Percentiles rank a stretch among this genome's conserved stretches.
phyloP scores from a whole-genome alignment of 2,888 invertebrate genomes.

The Lamproptera curius region DNA sequence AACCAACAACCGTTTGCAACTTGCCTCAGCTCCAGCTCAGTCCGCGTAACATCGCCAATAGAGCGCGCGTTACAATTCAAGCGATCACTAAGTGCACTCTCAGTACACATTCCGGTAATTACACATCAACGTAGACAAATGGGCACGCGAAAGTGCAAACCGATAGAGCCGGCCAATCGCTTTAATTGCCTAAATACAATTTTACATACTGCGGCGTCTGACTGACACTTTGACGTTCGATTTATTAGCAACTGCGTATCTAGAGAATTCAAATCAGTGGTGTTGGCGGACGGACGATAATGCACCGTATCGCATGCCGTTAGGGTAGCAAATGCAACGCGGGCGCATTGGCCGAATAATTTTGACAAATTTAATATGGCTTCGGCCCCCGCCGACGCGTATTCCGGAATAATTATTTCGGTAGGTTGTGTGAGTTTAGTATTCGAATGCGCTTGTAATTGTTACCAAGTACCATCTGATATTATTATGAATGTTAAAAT shows the following conservation, averaged over 20 bases:
- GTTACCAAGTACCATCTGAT: too few species aligned
- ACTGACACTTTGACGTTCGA: conserved; percentile 20
- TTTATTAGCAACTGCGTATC: conserved; percentile 18
- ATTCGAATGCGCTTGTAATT: too few species aligned
- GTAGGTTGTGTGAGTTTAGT: too few species aligned
- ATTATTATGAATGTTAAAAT: too few species aligned
- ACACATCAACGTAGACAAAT: not conserved
- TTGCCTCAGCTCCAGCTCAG: too few species aligned
- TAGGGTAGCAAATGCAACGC: not conserved
- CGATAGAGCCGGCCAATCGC: conserved; percentile 3
- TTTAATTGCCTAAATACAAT: conserved; percentile 19
- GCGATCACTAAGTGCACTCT: not conserved
- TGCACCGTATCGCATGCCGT: conserved; percentile 3
- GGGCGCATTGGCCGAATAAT: conserved; percentile 4
- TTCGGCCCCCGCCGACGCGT: conserved; percentile 3
- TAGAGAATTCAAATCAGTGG: conserved; percentile 19
- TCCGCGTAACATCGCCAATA: too few species aligned
- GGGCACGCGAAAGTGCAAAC: not conserved
- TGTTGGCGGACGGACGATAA: conserved; percentile 3
- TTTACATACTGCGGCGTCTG: conserved; percentile 12
- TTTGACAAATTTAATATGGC: conserved; percentile 20
- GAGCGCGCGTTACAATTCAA: too few species aligned
- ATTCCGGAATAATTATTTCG: conserved; percentile 8
- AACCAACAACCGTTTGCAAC: too few species aligned
- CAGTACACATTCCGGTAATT: too few species aligned